Evolutionary conservation across 2,888 invertebrate genomes (phyloP).

Genomic region (Elysia crispata): DNA sequence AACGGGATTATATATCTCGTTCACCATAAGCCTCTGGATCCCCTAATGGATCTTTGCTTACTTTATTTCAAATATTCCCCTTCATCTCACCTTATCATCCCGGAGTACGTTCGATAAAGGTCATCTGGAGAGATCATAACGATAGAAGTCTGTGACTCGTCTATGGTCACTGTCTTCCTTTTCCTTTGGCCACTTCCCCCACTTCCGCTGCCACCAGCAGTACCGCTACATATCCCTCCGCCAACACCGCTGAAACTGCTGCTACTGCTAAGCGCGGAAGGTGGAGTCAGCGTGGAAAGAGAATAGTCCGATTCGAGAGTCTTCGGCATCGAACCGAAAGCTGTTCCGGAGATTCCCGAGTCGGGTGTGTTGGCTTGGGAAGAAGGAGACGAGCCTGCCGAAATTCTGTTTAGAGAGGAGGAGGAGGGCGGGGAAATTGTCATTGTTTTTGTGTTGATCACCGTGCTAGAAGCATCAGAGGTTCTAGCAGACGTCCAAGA

Average conservation of each 20-base stretch:
- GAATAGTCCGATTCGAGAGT: slow-evolving; percentile 46
- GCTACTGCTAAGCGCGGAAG: slow-evolving; percentile 27
- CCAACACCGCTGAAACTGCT: background rate
- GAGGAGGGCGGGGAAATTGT: too few relatives aligned
- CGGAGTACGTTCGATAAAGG: slow-evolving; percentile 44
- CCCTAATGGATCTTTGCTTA: too few relatives aligned
- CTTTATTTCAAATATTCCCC: too few relatives aligned
- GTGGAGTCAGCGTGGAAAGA: slow-evolving; percentile 14
- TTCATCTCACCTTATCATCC: background rate
- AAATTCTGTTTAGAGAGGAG: too few relatives aligned
- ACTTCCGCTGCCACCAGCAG: slow-evolving; percentile 16
- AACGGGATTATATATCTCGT: too few relatives aligned
- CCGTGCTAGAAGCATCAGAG: too few relatives aligned
- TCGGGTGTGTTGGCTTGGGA: slow-evolving; percentile 41
- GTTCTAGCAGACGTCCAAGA: too few relatives aligned
- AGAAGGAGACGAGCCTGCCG: background rate
- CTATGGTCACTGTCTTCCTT: slow-evolving; percentile 45
- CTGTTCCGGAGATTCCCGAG: slow-evolving; percentile 40
- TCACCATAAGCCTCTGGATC: too few relatives aligned
- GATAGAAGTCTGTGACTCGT: slow-evolving; percentile 46
- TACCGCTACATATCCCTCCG: background rate
- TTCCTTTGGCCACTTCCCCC: slow-evolving; percentile 25
- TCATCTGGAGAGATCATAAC: slow-evolving; percentile 49
- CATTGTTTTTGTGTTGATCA: too few relatives aligned
- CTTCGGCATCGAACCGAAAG: slow-evolving; percentile 36